Percentiles rank a stretch among this genome's conserved stretches.
These are phyloP conservation scores for Cathartes aura DNA, from an alignment of 2,113 vertebrate genomes.

Conservation along the genomic window DNA sequence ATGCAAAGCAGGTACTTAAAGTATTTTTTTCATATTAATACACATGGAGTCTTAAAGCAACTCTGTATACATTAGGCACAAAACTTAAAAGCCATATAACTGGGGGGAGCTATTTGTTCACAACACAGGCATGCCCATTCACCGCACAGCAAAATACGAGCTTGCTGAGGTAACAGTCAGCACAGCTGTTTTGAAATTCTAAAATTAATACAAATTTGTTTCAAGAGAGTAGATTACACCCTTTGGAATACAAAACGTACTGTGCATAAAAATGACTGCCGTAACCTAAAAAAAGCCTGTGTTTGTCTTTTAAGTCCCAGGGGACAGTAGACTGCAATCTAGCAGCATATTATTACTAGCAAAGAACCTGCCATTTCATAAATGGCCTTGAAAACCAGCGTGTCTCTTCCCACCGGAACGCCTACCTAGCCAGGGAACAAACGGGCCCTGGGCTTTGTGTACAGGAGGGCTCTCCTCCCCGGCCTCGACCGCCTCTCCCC, in stretches of 20 bases:
- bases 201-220: not conserved
- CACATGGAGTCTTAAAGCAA: not conserved
- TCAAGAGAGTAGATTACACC: not conserved
- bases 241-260: not conserved
- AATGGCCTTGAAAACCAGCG: fast-evolving
- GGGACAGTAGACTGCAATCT: not conserved
- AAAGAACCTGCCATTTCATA: not conserved
- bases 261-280: not conserved
- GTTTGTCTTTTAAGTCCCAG: not conserved
- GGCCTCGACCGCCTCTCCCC: not conserved
- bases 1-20: not conserved
- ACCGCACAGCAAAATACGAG: not conserved
- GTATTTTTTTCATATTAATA: not conserved
- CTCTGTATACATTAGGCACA: not conserved
- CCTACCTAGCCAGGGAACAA: fast-evolving
- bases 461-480: not conserved
- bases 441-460: fast-evolving
- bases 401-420: fast-evolving
- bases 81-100: not conserved
- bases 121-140: not conserved
- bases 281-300: not conserved
- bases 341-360: not conserved
- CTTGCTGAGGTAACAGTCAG: not conserved
- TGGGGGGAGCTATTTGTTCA: not conserved
- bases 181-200: not conserved